Base-by-base conservation (phyloP, 1,140 invertebrate genomes). In the Bombus huntii region DNA sequence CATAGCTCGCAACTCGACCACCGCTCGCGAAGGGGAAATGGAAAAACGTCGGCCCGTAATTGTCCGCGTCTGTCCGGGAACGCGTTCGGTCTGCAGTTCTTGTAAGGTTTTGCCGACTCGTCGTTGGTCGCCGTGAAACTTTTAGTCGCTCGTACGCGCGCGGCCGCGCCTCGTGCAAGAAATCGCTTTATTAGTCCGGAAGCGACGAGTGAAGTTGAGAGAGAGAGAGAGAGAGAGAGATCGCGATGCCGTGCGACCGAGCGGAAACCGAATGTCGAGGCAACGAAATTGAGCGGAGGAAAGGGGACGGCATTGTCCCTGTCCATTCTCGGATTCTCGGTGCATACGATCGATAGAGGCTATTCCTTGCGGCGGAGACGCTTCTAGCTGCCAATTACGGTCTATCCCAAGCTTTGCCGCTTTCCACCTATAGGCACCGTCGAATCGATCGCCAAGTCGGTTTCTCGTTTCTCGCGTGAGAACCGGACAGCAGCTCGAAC, bases 381-480 rank as follows among this genome's bases (percentile, higher is more conserved):
- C 22, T 66, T 66, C 76, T 15, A 34, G 15, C 42, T 47, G 42
- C 65, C 77, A 79, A 79, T 79, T 65, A 53, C 77, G 25, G 42
- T 39, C 71, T 42, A n/a, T 72, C 42, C 28, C 5, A 72, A 72
- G 71, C 47, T 53, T 53, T 22, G 18, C 18, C 47, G 47, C 47
- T 53, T 53, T 53, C 47, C 47, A 22, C 47, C 47, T 53, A 53
- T 39, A 28, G 28, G 10, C 71, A 62, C 3, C 59, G 59, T 62
- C 28, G 28, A 62, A 62, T 62, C 59, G 59, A 62, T 62, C 28
- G 59, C 10, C 59, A 9, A 62, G 28, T 53, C 47, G 18, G 47
- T 53, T 53, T 53, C 47, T 22, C 47, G 59, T 28, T n/a, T 62
- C 28, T 62, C 59, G 59, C 59, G 59, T 62, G 59, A 62, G 59